Evolutionary conservation across 2,888 invertebrate genomes (phyloP), one percentile per base, ranked within the genome.

Genomic region (Drosophila birchii): DNA sequence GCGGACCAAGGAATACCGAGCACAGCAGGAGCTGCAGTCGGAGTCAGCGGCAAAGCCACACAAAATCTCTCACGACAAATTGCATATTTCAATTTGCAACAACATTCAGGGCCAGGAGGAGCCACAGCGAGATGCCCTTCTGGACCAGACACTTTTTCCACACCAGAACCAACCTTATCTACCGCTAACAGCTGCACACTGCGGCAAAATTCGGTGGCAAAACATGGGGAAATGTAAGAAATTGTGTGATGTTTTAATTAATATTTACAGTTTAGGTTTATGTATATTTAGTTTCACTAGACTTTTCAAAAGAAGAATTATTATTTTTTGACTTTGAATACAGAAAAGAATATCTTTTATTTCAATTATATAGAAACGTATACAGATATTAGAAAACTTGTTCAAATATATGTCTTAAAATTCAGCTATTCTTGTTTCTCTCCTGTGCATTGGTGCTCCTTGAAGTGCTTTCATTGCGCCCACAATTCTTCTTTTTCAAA

Each of bases 11-110:
- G 18, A 32, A 11, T 9, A 49, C 34, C 41, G n/a, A 67, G 66
- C 58, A 26, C 41, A 45, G 59, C 49, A 53, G 34, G 44, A 39
- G 41, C 45, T 59, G 74, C 55, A 76, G 69, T 57, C 51, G 47
- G 29, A 55, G 58, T 57, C 68, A 51, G 62, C 54, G 76, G 59
- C 68, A 68, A 68, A 83, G 75, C 83, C 83, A 76, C 80, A 87
- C 74, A 86, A 86, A 87, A 88, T 88, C 87, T 88, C 86, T 79
- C 78, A 78, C 87, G 89, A 88, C 87, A 89, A 88, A 88, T 88
- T 88, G 86, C 87, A 88, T 88, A 89, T 89, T 88, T 86, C 84
- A 86, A 84, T 84, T 84, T 84, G 85, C 84, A 84, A 84, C 85
- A 84, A 81, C 80, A 80, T 78, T 78, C 83, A 78, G 58, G 66